Conservation (phyloP, 2,797 vertebrate genomes). For the Heteromormyrus szaboi region DNA sequence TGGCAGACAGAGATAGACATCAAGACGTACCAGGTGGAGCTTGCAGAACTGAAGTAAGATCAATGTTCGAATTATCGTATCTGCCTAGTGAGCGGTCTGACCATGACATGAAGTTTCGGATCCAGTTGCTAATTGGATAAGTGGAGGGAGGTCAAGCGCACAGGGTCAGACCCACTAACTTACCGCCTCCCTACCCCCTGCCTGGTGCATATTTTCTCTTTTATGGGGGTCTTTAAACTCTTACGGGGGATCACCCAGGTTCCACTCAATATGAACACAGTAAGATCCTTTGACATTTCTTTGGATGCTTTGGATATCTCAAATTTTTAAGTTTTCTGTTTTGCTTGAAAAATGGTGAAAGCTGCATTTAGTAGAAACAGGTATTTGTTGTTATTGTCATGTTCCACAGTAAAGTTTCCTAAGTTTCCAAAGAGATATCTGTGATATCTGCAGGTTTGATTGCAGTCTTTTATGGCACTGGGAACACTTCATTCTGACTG, state of each 20-base stretch:
- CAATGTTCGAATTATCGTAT: neutral
- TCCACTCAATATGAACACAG: neutral
- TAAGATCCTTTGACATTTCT: neutral
- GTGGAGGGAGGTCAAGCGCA: neutral
- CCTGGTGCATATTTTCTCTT: neutral
- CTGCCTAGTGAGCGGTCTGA: neutral
- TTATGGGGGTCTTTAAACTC: neutral
- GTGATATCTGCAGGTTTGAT: constrained; percentile 16
- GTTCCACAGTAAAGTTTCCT: neutral
- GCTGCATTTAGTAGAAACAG: neutral
- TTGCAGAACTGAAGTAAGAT: constrained; percentile 56
- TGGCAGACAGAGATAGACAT: constrained; percentile 51
- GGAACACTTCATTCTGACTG: neutral
- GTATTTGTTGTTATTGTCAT: neutral
- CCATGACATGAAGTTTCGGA: neutral
- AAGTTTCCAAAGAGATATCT: neutral
- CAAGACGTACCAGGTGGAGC: constrained; percentile 47
- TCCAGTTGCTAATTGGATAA: neutral
- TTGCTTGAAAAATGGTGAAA: neutral
- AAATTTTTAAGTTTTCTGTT: neutral
- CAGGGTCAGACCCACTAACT: neutral
- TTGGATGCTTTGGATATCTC: neutral
- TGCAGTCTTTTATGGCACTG: neutral
- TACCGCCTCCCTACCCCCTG: neutral
- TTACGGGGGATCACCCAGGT: neutral